Evolutionary conservation across 1,140 invertebrate genomes (phyloP), one percentile per base, ranked within the genome.

Genomic region (Schlechtendalia chinensis): DNA sequence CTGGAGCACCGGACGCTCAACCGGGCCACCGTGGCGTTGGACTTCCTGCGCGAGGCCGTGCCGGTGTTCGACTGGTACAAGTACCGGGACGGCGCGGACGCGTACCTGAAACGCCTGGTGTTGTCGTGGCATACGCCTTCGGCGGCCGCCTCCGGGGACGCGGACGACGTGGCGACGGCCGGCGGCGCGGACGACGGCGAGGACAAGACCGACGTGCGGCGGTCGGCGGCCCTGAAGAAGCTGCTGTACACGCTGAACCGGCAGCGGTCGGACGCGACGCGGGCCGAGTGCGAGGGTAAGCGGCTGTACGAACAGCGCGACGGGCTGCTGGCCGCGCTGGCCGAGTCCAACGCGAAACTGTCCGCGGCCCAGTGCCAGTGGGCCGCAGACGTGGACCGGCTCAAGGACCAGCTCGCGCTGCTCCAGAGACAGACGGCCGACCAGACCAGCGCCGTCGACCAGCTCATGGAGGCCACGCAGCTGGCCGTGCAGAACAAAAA

Each of bases 1-100:
- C 22, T 79, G n/a, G 10, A 14, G 10, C 12, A 59, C 10, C 39
- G 75, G n/a, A 22, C 22, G 22, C 6, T 79, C 17, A 79, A 79
- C 58, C 75, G 75, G 39, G 75, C 75, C 0, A 79, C 75, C 39
- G 39, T 79, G 22, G 75, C 58, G 4, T 6, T 79, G 17, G 58
- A 79, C 22, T 79, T 56, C 39, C 58, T 79, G 39, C n/a, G 22
- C 11, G 74, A 56, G 24, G n/a, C 32, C 14, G 10, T 79, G 22
- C 75, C 75, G 0, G 8, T 11, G 58, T 79, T 79, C 45, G 50
- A 50, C 27, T 79, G 75, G 75, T 19, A 79, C n/a, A 79, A 79
- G 39, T 79, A 79, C 39, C n/a, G 29, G 4, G 45, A 39, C 3
- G 39, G 50, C 5, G 58, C 58, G 39, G 56, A 79, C 1, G 10